Evolutionary conservation across 2,797 vertebrate genomes (phyloP), one percentile per base, ranked within the genome.

Genomic region (Chelon labrosus): DNA sequence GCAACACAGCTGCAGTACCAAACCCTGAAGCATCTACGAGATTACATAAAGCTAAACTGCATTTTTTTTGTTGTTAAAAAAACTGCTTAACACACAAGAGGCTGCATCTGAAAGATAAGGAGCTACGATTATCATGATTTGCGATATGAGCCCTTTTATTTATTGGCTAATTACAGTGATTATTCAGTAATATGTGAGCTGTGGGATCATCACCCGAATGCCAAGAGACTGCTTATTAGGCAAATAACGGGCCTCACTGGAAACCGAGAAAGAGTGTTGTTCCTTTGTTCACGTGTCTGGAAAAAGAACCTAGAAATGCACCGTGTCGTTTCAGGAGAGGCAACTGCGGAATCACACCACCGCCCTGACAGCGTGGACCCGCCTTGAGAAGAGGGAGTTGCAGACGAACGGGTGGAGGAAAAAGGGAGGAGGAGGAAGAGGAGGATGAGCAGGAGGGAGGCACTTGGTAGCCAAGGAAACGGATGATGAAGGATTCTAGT

Each of bases 381-480:
- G 47, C 85, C 81, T 68, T 73, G 66, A 81, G 75, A 82, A 68
- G 78, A 39, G 55, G 58, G 58, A 62, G 58, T 73, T 72, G 50
- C 53, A 82, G 70, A 73, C 0, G 47, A 84, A 76, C n/a, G 70
- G 47, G 66, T 19, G 65, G 75, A 84, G 49, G 46, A 78, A 70
- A 77, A 64, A 8, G 31, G 38, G 65, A 70, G 49, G 49, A 55
- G 22, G 49, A 60, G 44, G 73, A 67, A 67, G 47, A 67, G 20
- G 53, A 55, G 47, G 65, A 64, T 49, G 51, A 77, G 50, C 46
- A 68, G 58, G 5, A 71, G 78, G 59, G 52, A 69, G 83, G 77
- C 39, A 77, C 82, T 81, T 70, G 73, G 92, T 92, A 92, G 83
- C 84, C 92, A 94, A 92, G 92, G 93, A 86, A 95, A 94, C 93